phyloP scores from a whole-genome alignment of 2,113 vertebrate species.

The Tachuris rubrigastra region DNA sequence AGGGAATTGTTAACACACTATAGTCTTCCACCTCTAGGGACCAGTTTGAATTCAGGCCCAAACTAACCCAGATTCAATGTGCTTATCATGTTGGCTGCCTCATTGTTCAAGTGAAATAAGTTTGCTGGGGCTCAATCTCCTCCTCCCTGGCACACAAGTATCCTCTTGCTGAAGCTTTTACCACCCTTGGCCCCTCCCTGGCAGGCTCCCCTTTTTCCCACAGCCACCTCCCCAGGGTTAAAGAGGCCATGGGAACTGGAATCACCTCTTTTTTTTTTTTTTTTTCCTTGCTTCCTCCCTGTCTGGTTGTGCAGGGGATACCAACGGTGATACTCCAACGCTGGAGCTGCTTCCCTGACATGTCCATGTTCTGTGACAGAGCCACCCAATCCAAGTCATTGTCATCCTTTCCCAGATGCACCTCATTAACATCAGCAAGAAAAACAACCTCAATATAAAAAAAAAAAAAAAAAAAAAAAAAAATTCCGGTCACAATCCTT shows the following conservation, averaged over 20 bases:
- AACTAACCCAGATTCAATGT: background rate
- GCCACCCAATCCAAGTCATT: background rate
- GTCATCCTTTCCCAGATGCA: background rate
- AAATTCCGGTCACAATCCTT: background rate
- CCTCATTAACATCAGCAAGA: background rate
- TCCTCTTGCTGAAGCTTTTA: background rate
- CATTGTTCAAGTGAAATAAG: background rate
- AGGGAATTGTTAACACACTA: background rate
- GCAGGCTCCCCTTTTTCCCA: slow-evolving; percentile 28
- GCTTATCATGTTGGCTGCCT: background rate
- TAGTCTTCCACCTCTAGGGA: background rate
- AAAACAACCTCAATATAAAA: background rate
- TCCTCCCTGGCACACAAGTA: background rate
- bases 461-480: background rate
- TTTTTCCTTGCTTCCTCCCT: background rate
- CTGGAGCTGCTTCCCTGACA: background rate
- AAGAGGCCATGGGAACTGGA: slow-evolving; percentile 16
- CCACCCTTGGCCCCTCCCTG: background rate
- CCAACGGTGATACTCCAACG: rapidly evolving
- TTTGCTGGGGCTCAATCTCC: background rate
- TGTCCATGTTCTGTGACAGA: background rate
- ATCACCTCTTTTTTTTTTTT: background rate
- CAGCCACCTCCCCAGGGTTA: background rate
- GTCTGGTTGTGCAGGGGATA: background rate
- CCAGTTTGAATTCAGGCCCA: background rate